phyloP scores from a whole-genome alignment of 2,888 invertebrate species.

The Melipona bicolor region DNA sequence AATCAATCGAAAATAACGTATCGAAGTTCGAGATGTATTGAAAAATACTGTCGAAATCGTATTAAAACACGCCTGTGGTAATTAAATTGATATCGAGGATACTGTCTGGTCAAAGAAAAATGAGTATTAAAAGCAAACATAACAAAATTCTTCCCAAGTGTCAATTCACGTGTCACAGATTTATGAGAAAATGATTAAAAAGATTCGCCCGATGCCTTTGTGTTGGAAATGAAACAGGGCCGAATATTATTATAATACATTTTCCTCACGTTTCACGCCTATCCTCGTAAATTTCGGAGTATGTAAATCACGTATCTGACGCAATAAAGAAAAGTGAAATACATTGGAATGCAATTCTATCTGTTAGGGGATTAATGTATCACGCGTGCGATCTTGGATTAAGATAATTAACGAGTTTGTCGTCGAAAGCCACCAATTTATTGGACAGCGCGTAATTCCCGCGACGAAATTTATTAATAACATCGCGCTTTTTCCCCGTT shows the following conservation, averaged over 20 bases:
- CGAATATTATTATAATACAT: neutral
- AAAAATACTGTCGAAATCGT: no score
- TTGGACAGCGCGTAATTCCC: no score
- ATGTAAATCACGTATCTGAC: neutral
- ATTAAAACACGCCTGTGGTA: no score
- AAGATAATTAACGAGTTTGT: constrained; percentile 19
- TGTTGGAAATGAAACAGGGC: neutral
- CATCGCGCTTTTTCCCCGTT: neutral
- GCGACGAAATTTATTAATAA: neutral
- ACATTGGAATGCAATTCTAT: neutral
- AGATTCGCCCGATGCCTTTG: no score
- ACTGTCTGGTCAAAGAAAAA: no score
- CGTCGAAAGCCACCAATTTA: neutral
- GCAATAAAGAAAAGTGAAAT: constrained; percentile 4
- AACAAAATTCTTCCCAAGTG: no score
- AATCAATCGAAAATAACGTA: neutral
- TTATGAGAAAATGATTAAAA: no score
- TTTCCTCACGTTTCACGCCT: neutral
- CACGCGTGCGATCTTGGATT: neutral
- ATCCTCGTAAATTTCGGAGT: neutral
- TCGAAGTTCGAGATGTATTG: neutral
- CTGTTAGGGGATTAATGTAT: neutral
- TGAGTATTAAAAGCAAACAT: no score
- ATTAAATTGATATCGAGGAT: no score
- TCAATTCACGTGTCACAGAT: no score